Conservation (phyloP, 2,797 vertebrate species). For the Phrynocephalus guinanensis region DNA sequence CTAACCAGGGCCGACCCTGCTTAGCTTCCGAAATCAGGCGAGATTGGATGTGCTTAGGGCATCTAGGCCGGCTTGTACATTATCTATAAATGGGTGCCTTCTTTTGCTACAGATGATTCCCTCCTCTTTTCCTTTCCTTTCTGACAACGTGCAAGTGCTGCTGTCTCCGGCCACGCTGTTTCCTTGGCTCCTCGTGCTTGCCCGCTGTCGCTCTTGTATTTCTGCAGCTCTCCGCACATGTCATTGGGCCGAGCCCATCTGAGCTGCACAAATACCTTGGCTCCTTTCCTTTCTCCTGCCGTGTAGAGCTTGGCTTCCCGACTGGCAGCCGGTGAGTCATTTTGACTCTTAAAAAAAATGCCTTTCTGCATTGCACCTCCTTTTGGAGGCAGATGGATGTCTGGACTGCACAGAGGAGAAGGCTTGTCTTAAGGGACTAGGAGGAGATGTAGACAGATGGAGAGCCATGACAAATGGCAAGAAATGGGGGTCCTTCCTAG, state of each 20-base stretch:
- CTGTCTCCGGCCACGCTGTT: background rate
- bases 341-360: background rate
- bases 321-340: background rate
- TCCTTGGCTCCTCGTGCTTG: background rate
- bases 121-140: background rate
- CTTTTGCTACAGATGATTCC: too few relatives aligned
- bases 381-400: conserved; percentile 2
- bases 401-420: background rate
- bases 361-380: background rate
- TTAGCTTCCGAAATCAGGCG: too few relatives aligned
- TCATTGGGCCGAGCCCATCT: background rate
- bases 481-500: background rate
- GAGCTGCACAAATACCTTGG: background rate
- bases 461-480: too few relatives aligned
- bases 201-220: too few relatives aligned
- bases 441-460: background rate
- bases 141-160: background rate
- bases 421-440: background rate
- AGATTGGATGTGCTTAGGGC: too few relatives aligned
- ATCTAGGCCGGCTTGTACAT: too few relatives aligned
- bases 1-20: too few relatives aligned
- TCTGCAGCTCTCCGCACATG: background rate
- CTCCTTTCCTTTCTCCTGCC: background rate
- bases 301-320: background rate
- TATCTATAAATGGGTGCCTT: background rate